Base-by-base conservation (phyloP, 1,140 invertebrate species). In the Macrosteles quadrilineatus region DNA sequence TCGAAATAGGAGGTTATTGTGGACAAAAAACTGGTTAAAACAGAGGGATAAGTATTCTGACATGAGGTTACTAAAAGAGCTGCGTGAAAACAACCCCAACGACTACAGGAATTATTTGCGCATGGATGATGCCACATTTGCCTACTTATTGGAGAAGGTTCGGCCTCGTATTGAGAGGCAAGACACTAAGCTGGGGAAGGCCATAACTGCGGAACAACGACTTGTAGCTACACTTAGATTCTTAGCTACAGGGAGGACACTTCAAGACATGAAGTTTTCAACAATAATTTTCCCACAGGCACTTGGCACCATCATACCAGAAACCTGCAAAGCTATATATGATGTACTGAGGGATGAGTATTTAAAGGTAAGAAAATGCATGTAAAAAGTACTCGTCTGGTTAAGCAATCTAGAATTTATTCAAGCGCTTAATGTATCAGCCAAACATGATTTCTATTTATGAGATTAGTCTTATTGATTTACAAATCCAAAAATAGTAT, bases 231-330 rank as follows among this genome's bases (percentile, higher is more conserved):
- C n/a, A n/a, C n/a, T n/a, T n/a, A n/a, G n/a, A n/a, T n/a, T n/a
- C n/a, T n/a, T 71, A 21, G 57, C 31, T 17, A 72, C 68, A 29
- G 68, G 71, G 21, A 32, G 68, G 47, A 65, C 40, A 31, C 40
- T 43, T 11, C 72, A 77, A 68, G 69, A 73, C 59, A 50, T 77
- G 30, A 78, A 80, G 75, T 80, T 76, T 76, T 77, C 75, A 36
- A 71, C 74, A 69, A 70, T 76, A 19, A 80, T 81, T 68, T 81
- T 78, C 62, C 75, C 76, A 64, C 77, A 79, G 70, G 76, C 78
- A 19, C 70, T 79, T 47, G 65, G 75, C 17, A 68, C 68, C 71
- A 78, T 78, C 55, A 78, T 80, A 64, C 78, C 79, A 47, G 77
- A 80, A 76, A 80, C 75, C 47, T 78, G 77, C 75, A n/a, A 71